Base-by-base conservation (phyloP, 2,113 vertebrate genomes). In the Paedocypris sp. region DNA sequence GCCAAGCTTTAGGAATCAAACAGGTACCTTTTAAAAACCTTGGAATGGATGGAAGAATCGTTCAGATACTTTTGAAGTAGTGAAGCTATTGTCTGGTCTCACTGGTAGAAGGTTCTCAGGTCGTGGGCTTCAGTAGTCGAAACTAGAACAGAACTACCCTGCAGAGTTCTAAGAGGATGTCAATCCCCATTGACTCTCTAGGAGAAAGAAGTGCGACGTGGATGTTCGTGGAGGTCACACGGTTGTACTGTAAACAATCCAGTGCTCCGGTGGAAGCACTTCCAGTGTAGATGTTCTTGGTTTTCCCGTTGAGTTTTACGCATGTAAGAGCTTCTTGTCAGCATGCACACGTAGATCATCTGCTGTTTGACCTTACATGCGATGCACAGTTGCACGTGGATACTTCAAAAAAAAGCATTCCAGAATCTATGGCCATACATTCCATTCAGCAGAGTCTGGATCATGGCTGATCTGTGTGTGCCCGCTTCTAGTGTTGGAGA, bases 181-280 rank as follows among this genome's bases (percentile, higher is more conserved):
- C n/a, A n/a, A n/a, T n/a, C n/a, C n/a, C n/a, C n/a, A n/a, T n/a
- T n/a, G n/a, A n/a, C n/a, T n/a, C n/a, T n/a, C n/a, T n/a, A n/a
- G n/a, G n/a, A n/a, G n/a, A n/a, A n/a, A n/a, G n/a, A n/a, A n/a
- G n/a, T n/a, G n/a, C n/a, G n/a, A n/a, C n/a, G n/a, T n/a, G n/a
- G n/a, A n/a, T n/a, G n/a, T n/a, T n/a, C n/a, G n/a, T n/a, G n/a
- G n/a, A n/a, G 39, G 48, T 12, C 9, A 64, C 62, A 35, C 61
- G 67, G 15, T 43, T 56, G 80, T 78, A 85, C 83, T 86, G 82
- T 84, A 79, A 83, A 84, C 73, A 51, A 29, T 73, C 69, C 5
- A 60, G 19, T 69, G 66, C 80, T 77, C 76, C 70, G 53, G 36
- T 61, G 23, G 33, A 65, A 65, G 53, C 52, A 18, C 6, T n/a